These are phyloP conservation scores for Brachycybe producta DNA, from an alignment of 2,888 invertebrate species.

Conservation along the genomic window DNA sequence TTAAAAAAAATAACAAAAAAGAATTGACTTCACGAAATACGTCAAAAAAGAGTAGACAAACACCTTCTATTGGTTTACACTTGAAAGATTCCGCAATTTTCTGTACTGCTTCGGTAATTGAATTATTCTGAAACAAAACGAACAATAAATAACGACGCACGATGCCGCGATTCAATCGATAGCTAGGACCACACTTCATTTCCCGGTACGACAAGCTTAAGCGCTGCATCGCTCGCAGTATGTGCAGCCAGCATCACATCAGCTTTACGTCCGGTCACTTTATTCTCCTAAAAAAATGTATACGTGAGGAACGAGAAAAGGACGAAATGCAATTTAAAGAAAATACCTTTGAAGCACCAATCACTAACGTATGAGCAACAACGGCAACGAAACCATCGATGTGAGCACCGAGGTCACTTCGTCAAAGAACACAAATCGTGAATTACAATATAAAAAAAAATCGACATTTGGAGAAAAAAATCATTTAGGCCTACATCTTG, in stretches of 20 bases:
- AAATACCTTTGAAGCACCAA: constrained; percentile 53
- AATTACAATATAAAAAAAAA: constrained; percentile 1
- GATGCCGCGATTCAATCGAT: no score
- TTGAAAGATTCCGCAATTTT: constrained; percentile 84
- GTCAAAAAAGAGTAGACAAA: constrained; percentile 25
- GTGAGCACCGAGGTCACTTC: constrained; percentile 93
- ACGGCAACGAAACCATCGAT: constrained; percentile 98
- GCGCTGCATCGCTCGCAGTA: constrained; percentile 86
- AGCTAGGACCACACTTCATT: constrained; percentile 64
- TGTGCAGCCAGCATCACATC: constrained; percentile 93
- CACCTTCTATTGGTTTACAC: constrained; percentile 95
- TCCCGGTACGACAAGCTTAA: constrained; percentile 79
- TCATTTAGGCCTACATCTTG: constrained; percentile 66
- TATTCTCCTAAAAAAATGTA: constrained; percentile 40
- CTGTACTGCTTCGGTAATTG: constrained; percentile 81
- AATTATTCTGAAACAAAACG: constrained; percentile 54
- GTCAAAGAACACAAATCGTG: neutral
- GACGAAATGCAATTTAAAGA: neutral
- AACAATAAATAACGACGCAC: neutral
- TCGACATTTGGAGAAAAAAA: neutral
- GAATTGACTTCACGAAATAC: no score
- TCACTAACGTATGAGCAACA: constrained; percentile 85
- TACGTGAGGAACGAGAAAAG: constrained; percentile 3
- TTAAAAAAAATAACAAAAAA: constrained; percentile 22
- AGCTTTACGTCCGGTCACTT: constrained; percentile 75